Conservation (phyloP, 2,888 invertebrate genomes). For the Carpatolechia fugitivella region DNA sequence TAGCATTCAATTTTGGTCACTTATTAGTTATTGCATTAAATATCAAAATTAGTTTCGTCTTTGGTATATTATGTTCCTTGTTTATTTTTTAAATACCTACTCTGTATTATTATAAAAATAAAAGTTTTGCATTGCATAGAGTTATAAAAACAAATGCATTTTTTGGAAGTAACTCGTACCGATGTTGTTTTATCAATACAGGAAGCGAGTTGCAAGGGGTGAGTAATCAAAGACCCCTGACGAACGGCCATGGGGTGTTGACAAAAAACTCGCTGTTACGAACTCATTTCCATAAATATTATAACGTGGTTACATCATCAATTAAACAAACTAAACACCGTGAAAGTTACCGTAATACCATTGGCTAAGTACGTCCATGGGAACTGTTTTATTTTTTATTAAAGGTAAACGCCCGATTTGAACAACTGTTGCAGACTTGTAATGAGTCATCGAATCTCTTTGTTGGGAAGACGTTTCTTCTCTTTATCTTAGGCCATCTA, state of each 20-base stretch:
- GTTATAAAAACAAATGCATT: too few relatives aligned
- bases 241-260: not conserved
- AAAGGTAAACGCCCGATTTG: not conserved
- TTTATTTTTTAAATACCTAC: too few relatives aligned
- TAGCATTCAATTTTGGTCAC: too few relatives aligned
- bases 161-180: not conserved
- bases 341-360: slow-evolving; percentile 2
- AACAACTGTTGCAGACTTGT: not conserved
- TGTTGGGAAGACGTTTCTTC: not conserved
- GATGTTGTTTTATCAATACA: slow-evolving; percentile 42
- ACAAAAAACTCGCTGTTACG: not conserved
- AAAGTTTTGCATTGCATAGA: too few relatives aligned
- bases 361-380: slow-evolving; percentile 3
- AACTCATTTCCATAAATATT: slow-evolving; percentile 4
- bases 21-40: too few relatives aligned
- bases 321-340: slow-evolving; percentile 7
- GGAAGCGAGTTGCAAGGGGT: slow-evolving; percentile 37
- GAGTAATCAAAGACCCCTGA: slow-evolving; percentile 17
- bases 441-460: not conserved
- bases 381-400: not conserved
- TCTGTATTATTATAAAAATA: too few relatives aligned
- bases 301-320: slow-evolving; percentile 2
- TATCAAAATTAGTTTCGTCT: too few relatives aligned
- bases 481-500: not conserved
- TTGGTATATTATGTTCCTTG: too few relatives aligned